Evolutionary conservation across 2,113 vertebrate genomes (phyloP).

Genomic region (Hyperoodon ampullatus): DNA sequence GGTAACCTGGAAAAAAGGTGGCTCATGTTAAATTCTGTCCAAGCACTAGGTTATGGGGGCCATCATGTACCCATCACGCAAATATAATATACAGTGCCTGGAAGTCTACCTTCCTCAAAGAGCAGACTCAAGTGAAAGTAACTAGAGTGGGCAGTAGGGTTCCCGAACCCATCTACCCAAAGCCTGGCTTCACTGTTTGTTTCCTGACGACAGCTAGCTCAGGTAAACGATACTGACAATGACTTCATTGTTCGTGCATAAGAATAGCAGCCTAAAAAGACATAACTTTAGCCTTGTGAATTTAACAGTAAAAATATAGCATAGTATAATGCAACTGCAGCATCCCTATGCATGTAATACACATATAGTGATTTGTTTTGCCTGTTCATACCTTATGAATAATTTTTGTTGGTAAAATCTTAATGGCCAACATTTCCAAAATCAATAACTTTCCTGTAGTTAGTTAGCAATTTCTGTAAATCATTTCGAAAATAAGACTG

Average conservation of each 20-base stretch:
- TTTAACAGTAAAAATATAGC: constrained; percentile 3
- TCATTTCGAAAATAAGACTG: constrained; percentile 17
- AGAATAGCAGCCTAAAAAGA: not conserved
- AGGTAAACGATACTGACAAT: not conserved
- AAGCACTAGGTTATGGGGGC: not conserved
- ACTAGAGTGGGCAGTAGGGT: not conserved
- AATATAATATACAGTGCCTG: not conserved
- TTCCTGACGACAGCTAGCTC: not conserved
- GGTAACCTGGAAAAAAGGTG: not conserved
- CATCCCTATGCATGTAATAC: not conserved
- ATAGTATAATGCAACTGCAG: not conserved
- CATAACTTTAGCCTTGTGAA: not conserved
- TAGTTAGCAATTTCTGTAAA: not conserved
- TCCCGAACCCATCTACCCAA: not conserved
- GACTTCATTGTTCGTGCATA: not conserved
- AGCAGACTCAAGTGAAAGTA: not conserved
- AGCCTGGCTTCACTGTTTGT: not conserved
- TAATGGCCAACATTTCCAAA: not conserved
- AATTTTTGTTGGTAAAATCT: constrained; percentile 7
- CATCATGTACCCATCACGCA: not conserved
- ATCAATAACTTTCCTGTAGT: not conserved
- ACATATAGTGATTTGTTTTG: not conserved
- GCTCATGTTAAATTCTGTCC: not conserved
- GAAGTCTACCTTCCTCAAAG: not conserved
- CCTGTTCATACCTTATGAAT: not conserved